phyloP scores from a whole-genome alignment of 2,797 vertebrate species.

The Denticeps clupeoides region DNA sequence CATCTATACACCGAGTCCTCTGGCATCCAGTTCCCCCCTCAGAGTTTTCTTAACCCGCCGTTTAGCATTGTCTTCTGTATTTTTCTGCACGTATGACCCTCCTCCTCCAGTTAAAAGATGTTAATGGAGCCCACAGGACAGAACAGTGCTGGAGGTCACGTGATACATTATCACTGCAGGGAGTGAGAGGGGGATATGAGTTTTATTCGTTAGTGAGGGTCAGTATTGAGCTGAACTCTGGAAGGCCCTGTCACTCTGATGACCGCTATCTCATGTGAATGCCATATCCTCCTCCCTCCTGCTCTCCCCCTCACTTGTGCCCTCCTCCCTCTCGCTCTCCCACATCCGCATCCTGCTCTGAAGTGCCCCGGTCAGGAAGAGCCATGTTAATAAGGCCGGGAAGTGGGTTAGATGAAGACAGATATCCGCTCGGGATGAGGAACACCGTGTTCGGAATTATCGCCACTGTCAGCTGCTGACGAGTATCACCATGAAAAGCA shows the following conservation, averaged over 20 bases:
- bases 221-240: slow-evolving; percentile 22
- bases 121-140: too few relatives aligned
- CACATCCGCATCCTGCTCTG: slow-evolving; percentile 14
- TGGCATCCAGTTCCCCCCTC: too few relatives aligned
- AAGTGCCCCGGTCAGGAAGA: slow-evolving; percentile 21
- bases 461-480: neutral
- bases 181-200: slow-evolving; percentile 2
- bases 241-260: slow-evolving; percentile 10
- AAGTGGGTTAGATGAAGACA: slow-evolving; percentile 10
- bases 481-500: too few relatives aligned
- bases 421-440: slow-evolving; percentile 4
- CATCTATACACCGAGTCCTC: too few relatives aligned
- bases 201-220: slow-evolving; percentile 23
- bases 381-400: slow-evolving; percentile 20
- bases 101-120: too few relatives aligned
- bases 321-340: neutral
- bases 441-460: neutral
- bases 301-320: neutral
- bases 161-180: slow-evolving; percentile 12
- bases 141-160: slow-evolving; percentile 2
- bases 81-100: too few relatives aligned
- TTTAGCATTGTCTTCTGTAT: too few relatives aligned
- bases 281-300: slow-evolving; percentile 20
- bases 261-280: slow-evolving; percentile 13
- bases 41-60: too few relatives aligned